A percentile compares a stretch with the other conserved stretches of the same genome.
These are phyloP conservation scores for Trichonephila clavipes DNA, from an alignment of 1,140 invertebrate genomes.

Conservation along the genomic window DNA sequence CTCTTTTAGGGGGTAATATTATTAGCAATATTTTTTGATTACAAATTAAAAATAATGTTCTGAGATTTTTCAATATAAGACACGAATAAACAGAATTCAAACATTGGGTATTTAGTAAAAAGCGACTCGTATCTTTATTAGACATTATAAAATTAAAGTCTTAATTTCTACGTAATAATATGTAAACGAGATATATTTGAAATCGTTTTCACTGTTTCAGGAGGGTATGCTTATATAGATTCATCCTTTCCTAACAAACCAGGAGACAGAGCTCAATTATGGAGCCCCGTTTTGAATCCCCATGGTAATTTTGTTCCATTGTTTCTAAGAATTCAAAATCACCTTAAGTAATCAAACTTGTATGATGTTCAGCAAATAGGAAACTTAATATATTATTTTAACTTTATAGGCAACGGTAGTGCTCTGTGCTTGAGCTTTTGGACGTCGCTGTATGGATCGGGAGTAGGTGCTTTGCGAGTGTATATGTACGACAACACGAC, in stretches of 20 bases:
- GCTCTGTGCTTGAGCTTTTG: constrained; percentile 73
- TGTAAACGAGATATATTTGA: too few species aligned
- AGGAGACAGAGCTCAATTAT: constrained; percentile 84
- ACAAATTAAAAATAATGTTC: too few species aligned
- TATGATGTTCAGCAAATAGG: not conserved
- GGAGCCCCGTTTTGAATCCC: constrained; percentile 84
- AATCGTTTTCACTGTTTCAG: constrained; percentile 78
- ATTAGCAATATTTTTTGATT: too few species aligned
- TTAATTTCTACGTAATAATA: too few species aligned
- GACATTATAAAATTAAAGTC: too few species aligned
- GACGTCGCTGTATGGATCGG: constrained; percentile 74
- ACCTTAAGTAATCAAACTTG: not conserved
- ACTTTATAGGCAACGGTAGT: constrained; percentile 56
- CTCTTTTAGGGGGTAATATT: too few species aligned
- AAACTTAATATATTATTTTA: not conserved
- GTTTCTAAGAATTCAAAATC: not conserved
- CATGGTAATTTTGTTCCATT: constrained; percentile 80
- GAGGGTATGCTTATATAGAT: constrained; percentile 87
- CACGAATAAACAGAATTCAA: too few species aligned
- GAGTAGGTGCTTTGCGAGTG: constrained; percentile 62
- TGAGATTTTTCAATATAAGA: too few species aligned
- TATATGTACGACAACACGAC: constrained; percentile 73
- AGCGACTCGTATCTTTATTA: too few species aligned
- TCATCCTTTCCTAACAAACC: constrained; percentile 84
- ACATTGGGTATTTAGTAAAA: too few species aligned